phyloP scores from a whole-genome alignment of 2,113 vertebrate species.

The Lycocorax pyrrhopterus region DNA sequence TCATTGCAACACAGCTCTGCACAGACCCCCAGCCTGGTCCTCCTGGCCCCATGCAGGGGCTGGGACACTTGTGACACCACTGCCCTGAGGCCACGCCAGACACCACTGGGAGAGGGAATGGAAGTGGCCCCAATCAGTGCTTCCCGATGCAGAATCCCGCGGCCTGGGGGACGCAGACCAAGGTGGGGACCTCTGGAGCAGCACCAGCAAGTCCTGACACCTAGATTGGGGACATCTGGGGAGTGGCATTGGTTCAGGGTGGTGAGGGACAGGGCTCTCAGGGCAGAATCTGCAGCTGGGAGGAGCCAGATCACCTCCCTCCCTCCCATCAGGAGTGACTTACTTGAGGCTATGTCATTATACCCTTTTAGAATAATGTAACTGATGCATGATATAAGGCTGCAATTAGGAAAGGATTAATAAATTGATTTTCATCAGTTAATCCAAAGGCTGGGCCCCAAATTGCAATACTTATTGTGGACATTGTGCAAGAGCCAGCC shows the following conservation, averaged over 20 bases:
- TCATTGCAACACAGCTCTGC: background rate
- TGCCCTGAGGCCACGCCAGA: accelerated
- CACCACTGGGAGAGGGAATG: background rate
- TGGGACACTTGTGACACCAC: background rate
- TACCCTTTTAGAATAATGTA: background rate
- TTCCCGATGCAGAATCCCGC: accelerated
- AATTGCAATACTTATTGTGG: background rate
- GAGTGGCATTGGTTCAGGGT: accelerated
- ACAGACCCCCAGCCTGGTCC: background rate
- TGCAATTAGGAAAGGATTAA: background rate
- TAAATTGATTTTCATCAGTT: background rate
- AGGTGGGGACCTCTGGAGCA: background rate
- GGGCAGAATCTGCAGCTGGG: background rate
- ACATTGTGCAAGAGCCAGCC: background rate
- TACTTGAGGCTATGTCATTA: background rate
- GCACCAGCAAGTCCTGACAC: background rate
- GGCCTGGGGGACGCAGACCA: background rate
- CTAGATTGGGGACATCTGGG: no score
- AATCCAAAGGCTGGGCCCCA: background rate
- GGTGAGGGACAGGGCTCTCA: background rate
- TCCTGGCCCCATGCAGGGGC: background rate
- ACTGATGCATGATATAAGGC: background rate
- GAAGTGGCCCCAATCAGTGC: accelerated
- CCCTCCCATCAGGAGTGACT: background rate
- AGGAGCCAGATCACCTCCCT: background rate